A percentile compares a stretch with the other conserved stretches of the same genome.
Evolutionary conservation across 1,140 invertebrate species (phyloP).

Genomic region (Heliconius nattereri): DNA sequence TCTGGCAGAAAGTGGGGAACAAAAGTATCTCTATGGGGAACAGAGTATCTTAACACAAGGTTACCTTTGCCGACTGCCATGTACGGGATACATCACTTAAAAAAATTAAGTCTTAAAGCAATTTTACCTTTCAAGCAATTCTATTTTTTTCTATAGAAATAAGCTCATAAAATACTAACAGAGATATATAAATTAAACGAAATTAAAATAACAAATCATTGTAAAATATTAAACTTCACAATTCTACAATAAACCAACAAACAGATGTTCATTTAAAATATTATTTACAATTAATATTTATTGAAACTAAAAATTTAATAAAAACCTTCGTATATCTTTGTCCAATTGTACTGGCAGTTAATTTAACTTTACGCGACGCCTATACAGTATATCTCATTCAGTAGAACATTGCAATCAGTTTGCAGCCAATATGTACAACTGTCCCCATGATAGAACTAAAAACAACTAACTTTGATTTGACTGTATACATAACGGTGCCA

Average conservation of each 20-base stretch:
- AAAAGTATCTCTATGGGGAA: too few relatives aligned
- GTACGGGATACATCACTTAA: too few relatives aligned
- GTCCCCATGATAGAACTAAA: constrained; percentile 8
- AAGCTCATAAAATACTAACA: background rate
- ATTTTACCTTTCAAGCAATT: too few relatives aligned
- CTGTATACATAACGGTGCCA: background rate
- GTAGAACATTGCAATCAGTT: constrained; percentile 26
- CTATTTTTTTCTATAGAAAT: too few relatives aligned
- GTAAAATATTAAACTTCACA: too few relatives aligned
- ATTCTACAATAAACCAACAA: background rate
- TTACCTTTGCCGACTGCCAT: too few relatives aligned
- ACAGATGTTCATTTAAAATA: background rate
- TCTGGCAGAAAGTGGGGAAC: too few relatives aligned
- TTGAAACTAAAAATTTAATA: background rate
- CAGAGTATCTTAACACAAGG: too few relatives aligned
- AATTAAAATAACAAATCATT: background rate
- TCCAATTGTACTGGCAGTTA: constrained; percentile 7
- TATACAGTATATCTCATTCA: constrained; percentile 32
- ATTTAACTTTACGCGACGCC: constrained; percentile 23
- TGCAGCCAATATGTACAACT: constrained; percentile 13
- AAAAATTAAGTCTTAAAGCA: too few relatives aligned
- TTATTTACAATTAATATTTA: background rate
- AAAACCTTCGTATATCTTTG: background rate
- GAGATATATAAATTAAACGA: background rate
- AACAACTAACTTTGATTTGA: background rate